A percentile compares a stretch with the other conserved stretches of the same genome.
Conservation (phyloP, 2,113 vertebrate species). For the Ptilonorhynchus violaceus region DNA sequence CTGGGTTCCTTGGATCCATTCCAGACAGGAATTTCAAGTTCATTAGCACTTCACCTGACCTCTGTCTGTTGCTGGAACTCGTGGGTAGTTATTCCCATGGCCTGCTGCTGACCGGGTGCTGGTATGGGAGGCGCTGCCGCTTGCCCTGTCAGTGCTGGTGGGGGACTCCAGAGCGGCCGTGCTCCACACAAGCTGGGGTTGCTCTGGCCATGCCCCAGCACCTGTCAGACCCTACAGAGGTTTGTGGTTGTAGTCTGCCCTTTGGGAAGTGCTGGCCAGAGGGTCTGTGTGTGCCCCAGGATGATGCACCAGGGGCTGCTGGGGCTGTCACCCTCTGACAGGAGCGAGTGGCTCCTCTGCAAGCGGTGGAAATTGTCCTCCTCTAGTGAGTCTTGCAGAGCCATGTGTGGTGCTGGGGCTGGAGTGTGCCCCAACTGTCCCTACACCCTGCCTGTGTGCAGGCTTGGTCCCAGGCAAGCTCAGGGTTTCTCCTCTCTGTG, state of each 20-base stretch:
- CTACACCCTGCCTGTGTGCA: background rate
- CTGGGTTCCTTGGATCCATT: background rate
- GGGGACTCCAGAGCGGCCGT: background rate
- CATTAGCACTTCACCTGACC: background rate
- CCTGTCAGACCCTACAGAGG: background rate
- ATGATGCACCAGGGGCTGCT: background rate
- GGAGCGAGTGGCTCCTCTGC: background rate
- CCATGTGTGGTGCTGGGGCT: background rate
- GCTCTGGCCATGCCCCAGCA: fast-evolving
- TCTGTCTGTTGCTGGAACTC: background rate
- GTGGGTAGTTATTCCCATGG: background rate
- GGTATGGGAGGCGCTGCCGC: fast-evolving
- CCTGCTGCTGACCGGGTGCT: fast-evolving
- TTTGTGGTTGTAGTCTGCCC: background rate
- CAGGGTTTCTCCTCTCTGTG: too few relatives aligned
- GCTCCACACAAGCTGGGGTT: fast-evolving
- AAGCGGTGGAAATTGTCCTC: background rate
- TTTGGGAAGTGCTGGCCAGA: background rate
- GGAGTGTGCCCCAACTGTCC: background rate
- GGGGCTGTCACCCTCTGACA: background rate
- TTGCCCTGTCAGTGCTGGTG: fast-evolving
- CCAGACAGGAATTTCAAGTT: background rate
- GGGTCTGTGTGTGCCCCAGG: background rate
- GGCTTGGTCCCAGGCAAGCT: background rate
- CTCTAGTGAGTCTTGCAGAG: background rate